Evolutionary conservation across 2,888 invertebrate species (phyloP), one percentile per base, ranked within the genome.

Genomic region (Anoncus sp.): DNA sequence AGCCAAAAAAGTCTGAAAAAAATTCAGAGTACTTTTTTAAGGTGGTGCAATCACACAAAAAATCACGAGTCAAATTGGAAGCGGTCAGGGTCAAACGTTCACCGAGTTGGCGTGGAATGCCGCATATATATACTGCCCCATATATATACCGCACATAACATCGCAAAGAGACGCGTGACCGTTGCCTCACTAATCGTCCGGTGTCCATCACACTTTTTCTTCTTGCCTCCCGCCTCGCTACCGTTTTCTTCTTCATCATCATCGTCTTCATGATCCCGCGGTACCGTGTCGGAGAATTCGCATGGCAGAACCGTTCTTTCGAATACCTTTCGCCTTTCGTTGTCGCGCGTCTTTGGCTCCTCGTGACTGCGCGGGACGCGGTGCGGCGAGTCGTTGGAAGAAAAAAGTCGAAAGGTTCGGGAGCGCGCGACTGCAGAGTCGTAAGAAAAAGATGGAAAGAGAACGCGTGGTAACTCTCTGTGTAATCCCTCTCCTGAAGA

Each of bases 241-340:
- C 12, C 24, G 0, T 38, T n/a, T 35, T 57, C 38, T 57, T 74
- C 59, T 66, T 66, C 24, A 6, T 31, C 55, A 18, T 65, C 12
- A 9, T 38, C 31, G 71, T 22, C 57, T 16, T 38, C 24, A 49
- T 22, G 24, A 57, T 45, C 20, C 59, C 7, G 47, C 49, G 51
- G n/a, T n/a, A 71, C 31, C 62, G 55, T 43, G 66, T 74, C 73
- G 67, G 35, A 63, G 65, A 60, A 47, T 22, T 31, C 57, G 49
- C n/a, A n/a, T 4, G 18, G 35, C 49, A 60, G 70, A 71, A 78
- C 70, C 65, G 66, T 71, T 65, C 31, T 40, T n/a, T 38, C 65
- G 70, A 73, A 65, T 62, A 60, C 53, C 62, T 70, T 67, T 66
- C 71, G 57, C 59, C 60, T n/a, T n/a, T n/a, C n/a, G n/a, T n/a